Base-by-base conservation (phyloP, 1,140 invertebrate genomes). In the Drosophila funebris region DNA sequence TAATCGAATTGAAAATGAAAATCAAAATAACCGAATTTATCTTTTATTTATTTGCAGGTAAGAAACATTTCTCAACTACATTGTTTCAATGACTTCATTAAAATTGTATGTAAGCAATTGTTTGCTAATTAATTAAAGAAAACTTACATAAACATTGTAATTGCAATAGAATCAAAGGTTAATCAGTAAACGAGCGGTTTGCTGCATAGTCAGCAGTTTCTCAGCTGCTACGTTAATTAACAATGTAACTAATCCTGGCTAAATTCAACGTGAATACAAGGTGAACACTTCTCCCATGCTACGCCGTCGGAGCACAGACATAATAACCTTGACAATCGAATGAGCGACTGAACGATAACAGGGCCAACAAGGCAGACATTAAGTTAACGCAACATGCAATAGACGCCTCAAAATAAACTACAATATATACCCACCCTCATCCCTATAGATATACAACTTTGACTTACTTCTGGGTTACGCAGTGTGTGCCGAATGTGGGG, bases 271-370 rank as follows among this genome's bases (percentile, higher is more conserved):
- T 7, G 48, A 58, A 64, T 16, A 11, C 4, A 64, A 62, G 58
- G 46, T 57, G 31, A 61, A 46, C 53, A 31, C 39, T 18, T 52
- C 13, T 36, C 29, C 36, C 18, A 31, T 29, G 46, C 24, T 13
- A 13, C 18, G 16, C 41, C 16, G 46, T 69, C 50, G 41, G 27
- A 4, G 41, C 43, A 37, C 64, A 69, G 69, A 80, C 78, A 81
- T 22, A 56, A 74, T 66, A 85, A 85, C 81, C 81, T 85, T 85
- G 81, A 44, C 81, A 75, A 78, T 85, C 73, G 73, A 81, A 77
- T 73, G 13, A 48, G 68, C 53, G n/a, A 52, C 36, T 52, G 50
- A 52, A 39, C 37, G 56, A 60, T 82, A 78, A 84, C 60, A 57
- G 36, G 69, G 60, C 43, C 29, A 77, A 77, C 62, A 36, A 73